A percentile compares a stretch with the other conserved stretches of the same genome.
phyloP scores from a whole-genome alignment of 2,797 vertebrate genomes.

The Avahi laniger region DNA sequence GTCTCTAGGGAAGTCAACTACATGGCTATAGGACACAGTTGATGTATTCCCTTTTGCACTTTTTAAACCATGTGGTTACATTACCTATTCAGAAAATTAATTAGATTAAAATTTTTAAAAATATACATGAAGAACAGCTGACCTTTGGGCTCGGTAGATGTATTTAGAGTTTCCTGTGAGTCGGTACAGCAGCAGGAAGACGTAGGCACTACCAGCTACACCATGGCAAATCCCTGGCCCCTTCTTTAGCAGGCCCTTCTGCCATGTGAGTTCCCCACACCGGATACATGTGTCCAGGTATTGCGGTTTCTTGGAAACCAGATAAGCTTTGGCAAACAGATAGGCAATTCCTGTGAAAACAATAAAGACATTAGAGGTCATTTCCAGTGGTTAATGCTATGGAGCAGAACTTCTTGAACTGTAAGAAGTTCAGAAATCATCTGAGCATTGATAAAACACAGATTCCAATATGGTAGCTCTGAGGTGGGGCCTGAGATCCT shows the following conservation, averaged over 20 bases:
- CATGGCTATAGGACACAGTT: background rate
- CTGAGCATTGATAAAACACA: background rate
- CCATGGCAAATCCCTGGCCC: conserved; percentile 94
- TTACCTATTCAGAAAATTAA: conserved; percentile 5
- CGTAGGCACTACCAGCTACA: conserved; percentile 92
- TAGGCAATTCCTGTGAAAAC: conserved; percentile 90
- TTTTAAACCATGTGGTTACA: conserved; percentile 6
- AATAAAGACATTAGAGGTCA: conserved; percentile 66
- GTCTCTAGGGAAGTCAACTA: background rate
- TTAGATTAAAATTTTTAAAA: background rate
- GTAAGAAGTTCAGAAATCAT: background rate
- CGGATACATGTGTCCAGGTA: conserved; percentile 93
- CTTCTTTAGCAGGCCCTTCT: conserved; percentile 93
- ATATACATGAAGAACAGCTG: conserved; percentile 66
- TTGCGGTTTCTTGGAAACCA: conserved; percentile 93
- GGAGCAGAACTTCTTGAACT: background rate
- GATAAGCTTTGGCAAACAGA: conserved; percentile 93
- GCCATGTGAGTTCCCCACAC: conserved; percentile 92
- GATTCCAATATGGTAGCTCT: background rate
- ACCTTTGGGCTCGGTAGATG: conserved; percentile 92
- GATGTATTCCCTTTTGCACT: background rate
- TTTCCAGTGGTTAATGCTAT: conserved; percentile 3
- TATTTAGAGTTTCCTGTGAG: conserved; percentile 93
- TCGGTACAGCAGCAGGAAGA: conserved; percentile 93
- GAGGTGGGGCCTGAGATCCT: background rate